phyloP scores from a whole-genome alignment of 2,888 invertebrate species.

The Caenorhabditis angaria region DNA sequence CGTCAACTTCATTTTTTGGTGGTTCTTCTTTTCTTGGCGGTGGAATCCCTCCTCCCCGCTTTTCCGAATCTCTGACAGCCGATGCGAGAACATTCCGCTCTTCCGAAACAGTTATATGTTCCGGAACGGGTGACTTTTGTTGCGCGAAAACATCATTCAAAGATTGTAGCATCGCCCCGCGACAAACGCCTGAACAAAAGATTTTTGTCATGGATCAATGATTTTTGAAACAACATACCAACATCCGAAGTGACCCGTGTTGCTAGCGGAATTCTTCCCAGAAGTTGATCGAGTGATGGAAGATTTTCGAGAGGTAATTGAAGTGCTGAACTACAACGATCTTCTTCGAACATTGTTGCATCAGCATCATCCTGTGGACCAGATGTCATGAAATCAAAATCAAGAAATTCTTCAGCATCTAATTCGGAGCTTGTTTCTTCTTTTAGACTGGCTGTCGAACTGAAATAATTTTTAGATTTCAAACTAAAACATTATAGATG shows the following conservation, averaged over 20 bases:
- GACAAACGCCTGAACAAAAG: constrained; percentile 16
- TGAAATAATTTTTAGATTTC: constrained; percentile 11
- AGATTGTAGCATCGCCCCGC: constrained; percentile 49
- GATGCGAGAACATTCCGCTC: constrained; percentile 52
- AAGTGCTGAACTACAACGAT: constrained; percentile 27
- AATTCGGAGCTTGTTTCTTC: constrained; percentile 45
- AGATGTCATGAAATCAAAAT: constrained; percentile 37
- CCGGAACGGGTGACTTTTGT: constrained; percentile 36
- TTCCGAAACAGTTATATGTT: constrained; percentile 36
- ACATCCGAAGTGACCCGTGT: constrained; percentile 37
- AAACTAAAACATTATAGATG: not conserved
- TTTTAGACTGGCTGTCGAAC: constrained; percentile 18
- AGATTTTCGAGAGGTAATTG: constrained; percentile 19
- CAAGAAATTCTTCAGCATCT: constrained; percentile 38
- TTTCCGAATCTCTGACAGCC: constrained; percentile 51
- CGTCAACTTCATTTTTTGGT: not conserved
- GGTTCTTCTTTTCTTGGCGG: constrained; percentile 6
- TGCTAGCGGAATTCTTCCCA: constrained; percentile 33
- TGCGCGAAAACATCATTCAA: constrained; percentile 47
- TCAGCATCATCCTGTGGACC: constrained; percentile 39
- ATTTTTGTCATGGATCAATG: not conserved
- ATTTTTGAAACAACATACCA: constrained; percentile 11
- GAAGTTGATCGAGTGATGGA: constrained; percentile 34
- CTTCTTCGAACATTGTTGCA: constrained; percentile 40
- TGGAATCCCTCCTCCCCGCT: not conserved